Percentiles rank a stretch among this genome's conserved stretches.
Evolutionary conservation across 2,888 invertebrate species (phyloP).

Genomic region (Drosophila mimica): DNA sequence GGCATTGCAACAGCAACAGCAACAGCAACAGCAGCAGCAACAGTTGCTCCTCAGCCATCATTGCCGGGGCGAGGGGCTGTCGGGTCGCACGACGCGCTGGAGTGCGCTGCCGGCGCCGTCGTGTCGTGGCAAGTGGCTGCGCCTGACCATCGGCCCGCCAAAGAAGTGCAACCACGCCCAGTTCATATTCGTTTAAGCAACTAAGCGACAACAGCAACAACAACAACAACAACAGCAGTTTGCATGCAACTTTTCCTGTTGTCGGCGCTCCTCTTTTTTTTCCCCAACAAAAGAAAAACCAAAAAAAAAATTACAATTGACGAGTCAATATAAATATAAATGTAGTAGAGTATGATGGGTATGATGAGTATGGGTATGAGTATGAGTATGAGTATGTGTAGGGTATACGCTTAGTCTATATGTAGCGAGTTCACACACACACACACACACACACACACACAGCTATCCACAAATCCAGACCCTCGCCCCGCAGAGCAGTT

Average conservation of each 20-base stretch:
- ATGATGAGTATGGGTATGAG: conserved; percentile 21
- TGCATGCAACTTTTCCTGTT: conserved; percentile 7
- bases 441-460: background rate
- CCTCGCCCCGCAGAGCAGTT: conserved; percentile 13
- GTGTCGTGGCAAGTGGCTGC: conserved; percentile 95
- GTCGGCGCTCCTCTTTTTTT: conserved; percentile 28
- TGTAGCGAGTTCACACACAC: conserved; percentile 47
- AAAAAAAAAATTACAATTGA: conserved; percentile 22
- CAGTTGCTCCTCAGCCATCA: conserved; percentile 74
- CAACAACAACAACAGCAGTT: background rate
- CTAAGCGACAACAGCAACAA: background rate
- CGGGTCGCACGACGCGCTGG: conserved; percentile 91
- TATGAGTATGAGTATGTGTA: conserved; percentile 32
- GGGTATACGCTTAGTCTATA: conserved; percentile 58
- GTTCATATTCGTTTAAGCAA: conserved; percentile 84
- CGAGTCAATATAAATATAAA: conserved; percentile 34
- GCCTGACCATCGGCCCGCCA: conserved; percentile 86
- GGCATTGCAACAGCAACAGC: conserved; percentile 37
- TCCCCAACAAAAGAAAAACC: background rate
- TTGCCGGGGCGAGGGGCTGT: conserved; percentile 94
- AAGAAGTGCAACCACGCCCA: conserved; percentile 85
- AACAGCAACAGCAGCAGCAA: conserved; percentile 43
- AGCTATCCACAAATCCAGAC: background rate
- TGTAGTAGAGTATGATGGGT: conserved; percentile 16
- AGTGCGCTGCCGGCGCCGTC: conserved; percentile 93